These are phyloP conservation scores for Anabas testudineus DNA, from an alignment of 2,797 vertebrate genomes.

Conservation along the genomic window DNA sequence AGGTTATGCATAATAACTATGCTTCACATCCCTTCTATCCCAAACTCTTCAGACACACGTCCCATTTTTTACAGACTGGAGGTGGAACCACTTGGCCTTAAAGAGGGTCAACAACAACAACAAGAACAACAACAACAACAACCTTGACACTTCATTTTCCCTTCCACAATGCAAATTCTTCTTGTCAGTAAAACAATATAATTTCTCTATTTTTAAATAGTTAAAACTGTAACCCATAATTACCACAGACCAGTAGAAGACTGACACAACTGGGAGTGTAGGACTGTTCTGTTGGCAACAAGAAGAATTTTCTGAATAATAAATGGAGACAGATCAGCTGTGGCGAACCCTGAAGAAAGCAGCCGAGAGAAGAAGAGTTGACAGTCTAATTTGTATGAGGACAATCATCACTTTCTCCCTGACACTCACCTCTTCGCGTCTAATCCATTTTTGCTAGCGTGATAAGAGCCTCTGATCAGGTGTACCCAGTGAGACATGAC, in stretches of 20 bases:
- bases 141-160: too few species aligned
- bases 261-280: not conserved
- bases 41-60: too few species aligned
- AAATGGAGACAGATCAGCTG: too few species aligned
- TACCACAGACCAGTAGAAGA: not conserved
- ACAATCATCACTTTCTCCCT: not conserved
- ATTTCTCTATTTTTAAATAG: not conserved
- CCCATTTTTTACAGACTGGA: too few species aligned
- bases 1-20: too few species aligned
- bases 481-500: not conserved
- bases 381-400: slow-evolving; percentile 3
- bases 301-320: not conserved
- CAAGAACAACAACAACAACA: too few species aligned
- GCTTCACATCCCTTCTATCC: too few species aligned
- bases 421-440: slow-evolving; percentile 1
- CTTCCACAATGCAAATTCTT: not conserved
- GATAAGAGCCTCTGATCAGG: slow-evolving; percentile 18
- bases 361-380: not conserved
- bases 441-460: slow-evolving; percentile 9
- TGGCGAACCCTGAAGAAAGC: too few species aligned
- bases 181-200: not conserved
- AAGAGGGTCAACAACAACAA: too few species aligned
- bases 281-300: not conserved
- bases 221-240: not conserved
- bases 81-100: too few species aligned